Evolutionary conservation across 2,888 invertebrate genomes (phyloP).

Genomic region (Synanthedon myopaeformis): DNA sequence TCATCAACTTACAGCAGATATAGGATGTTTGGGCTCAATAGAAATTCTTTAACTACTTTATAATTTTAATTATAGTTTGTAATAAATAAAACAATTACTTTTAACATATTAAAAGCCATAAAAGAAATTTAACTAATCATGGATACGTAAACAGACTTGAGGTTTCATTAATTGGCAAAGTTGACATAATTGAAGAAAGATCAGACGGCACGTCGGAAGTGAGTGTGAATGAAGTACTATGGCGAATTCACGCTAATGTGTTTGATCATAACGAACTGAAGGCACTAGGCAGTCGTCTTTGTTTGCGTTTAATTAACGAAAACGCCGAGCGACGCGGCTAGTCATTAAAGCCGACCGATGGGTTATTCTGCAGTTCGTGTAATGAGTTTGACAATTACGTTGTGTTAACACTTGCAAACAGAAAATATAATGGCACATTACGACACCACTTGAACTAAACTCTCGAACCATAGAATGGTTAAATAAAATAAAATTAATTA

Average conservation of each 20-base stretch:
- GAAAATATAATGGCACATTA: background rate
- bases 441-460: background rate
- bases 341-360: conserved; percentile 39
- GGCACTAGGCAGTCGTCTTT: conserved; percentile 32
- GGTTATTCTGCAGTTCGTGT: conserved; percentile 11
- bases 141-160: too few relatives aligned
- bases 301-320: conserved; percentile 59
- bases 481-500: conserved; percentile 15
- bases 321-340: conserved; percentile 26
- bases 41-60: too few relatives aligned
- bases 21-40: too few relatives aligned
- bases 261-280: conserved; percentile 43
- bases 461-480: conserved; percentile 4
- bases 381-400: conserved; percentile 12
- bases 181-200: background rate
- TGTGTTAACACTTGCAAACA: background rate
- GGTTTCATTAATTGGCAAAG: too few relatives aligned
- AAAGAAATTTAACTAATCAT: too few relatives aligned
- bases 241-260: conserved; percentile 42
- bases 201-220: background rate
- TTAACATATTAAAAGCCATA: too few relatives aligned
- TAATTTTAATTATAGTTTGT: too few relatives aligned
- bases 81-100: too few relatives aligned
- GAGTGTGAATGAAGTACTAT: background rate
- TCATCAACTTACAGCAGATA: too few relatives aligned